Evolutionary conservation across 1,140 invertebrate species (phyloP).

Genomic region (Heliconius congener): DNA sequence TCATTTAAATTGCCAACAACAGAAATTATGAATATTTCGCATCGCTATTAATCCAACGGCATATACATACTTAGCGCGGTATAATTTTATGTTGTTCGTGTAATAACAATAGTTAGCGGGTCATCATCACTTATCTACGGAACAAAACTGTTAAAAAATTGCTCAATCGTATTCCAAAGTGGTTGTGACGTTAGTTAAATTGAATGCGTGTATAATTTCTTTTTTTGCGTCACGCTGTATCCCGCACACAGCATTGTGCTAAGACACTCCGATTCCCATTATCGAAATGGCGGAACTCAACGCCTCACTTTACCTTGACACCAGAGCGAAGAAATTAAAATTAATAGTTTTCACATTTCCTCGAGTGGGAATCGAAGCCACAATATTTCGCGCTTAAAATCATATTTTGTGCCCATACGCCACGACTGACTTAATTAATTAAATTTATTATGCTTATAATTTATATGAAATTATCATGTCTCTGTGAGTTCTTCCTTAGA

Average conservation of each 20-base stretch:
- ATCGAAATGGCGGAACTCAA: too few species aligned
- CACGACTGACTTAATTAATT: too few species aligned
- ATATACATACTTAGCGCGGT: conserved; percentile 14
- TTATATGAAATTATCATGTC: background rate
- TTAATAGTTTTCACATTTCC: too few species aligned
- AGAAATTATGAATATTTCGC: conserved; percentile 59
- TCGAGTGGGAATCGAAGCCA: too few species aligned
- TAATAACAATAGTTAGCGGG: conserved; percentile 18
- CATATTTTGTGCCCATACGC: too few species aligned
- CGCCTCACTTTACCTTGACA: too few species aligned
- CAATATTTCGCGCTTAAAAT: too few species aligned
- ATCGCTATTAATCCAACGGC: conserved; percentile 47
- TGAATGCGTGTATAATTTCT: background rate
- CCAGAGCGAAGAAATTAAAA: too few species aligned
- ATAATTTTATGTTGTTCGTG: conserved; percentile 17
- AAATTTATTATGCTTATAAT: background rate
- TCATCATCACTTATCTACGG: conserved; percentile 3
- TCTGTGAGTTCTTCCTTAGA: too few species aligned
- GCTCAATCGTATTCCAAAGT: background rate
- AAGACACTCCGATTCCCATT: too few species aligned
- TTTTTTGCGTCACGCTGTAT: background rate
- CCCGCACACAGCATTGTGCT: too few species aligned
- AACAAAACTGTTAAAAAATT: conserved; percentile 1
- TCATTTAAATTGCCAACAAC: conserved; percentile 60
- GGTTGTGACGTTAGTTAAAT: background rate